phyloP scores from a whole-genome alignment of 1,140 invertebrate genomes.

The Calliopsis andreniformis region DNA sequence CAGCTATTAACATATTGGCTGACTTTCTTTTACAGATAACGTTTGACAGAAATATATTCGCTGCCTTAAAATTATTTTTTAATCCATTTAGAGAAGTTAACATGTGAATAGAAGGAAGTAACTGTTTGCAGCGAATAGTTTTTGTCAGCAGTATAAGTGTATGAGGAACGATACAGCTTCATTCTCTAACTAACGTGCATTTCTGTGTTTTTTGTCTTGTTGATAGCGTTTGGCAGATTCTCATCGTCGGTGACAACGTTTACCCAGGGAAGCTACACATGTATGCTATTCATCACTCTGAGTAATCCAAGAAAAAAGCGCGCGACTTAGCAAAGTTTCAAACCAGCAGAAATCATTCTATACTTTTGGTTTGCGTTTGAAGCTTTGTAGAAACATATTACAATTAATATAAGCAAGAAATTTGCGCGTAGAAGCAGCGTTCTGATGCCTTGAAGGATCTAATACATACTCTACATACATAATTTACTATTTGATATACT shows the following conservation, averaged over 20 bases:
- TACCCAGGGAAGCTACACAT: slow-evolving; percentile 94
- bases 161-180: slow-evolving; percentile 66
- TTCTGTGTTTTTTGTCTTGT: slow-evolving; percentile 83
- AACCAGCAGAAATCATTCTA: slow-evolving; percentile 28
- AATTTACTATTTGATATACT: slow-evolving; percentile 24
- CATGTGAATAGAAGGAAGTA: background rate
- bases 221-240: slow-evolving; percentile 91
- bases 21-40: slow-evolving; percentile 71
- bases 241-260: slow-evolving; percentile 89
- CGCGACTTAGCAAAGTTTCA: slow-evolving; percentile 66
- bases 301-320: slow-evolving; percentile 75
- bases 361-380: slow-evolving; percentile 48
- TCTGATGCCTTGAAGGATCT: slow-evolving; percentile 57
- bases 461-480: slow-evolving; percentile 45
- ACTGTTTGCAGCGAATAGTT: slow-evolving; percentile 27
- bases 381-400: slow-evolving; percentile 52
- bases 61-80: slow-evolving; percentile 11
- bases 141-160: slow-evolving; percentile 53
- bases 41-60: slow-evolving; percentile 68
- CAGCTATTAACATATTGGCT: slow-evolving; percentile 71
- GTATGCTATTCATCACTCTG: slow-evolving; percentile 85
- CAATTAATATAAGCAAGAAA: slow-evolving; percentile 46
- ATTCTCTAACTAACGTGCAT: slow-evolving; percentile 70
- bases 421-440: slow-evolving; percentile 61
- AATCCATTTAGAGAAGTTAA: background rate